phyloP scores from a whole-genome alignment of 2,888 invertebrate genomes.

The Lithodes maja region DNA sequence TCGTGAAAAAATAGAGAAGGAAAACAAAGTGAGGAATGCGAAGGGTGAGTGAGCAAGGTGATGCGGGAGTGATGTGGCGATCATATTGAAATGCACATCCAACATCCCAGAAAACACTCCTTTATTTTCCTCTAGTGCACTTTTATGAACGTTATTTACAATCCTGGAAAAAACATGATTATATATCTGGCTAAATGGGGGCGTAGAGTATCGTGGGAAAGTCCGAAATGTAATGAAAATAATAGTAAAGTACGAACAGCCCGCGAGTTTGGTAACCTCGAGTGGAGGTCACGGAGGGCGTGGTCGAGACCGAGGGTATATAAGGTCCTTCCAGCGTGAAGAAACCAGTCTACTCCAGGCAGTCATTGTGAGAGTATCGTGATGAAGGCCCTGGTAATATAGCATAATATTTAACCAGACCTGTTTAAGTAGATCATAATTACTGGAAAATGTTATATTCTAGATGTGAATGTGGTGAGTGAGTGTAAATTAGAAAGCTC shows the following conservation, averaged over 20 bases:
- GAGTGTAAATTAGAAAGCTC: background rate
- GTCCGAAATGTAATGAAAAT: background rate
- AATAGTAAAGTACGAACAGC: background rate
- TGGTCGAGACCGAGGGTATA: constrained; percentile 41
- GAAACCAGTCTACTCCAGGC: constrained; percentile 42
- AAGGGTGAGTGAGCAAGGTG: background rate
- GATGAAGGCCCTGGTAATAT: constrained; percentile 50
- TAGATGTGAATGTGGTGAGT: background rate
- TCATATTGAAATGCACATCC: background rate
- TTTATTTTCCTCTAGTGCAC: too few species aligned
- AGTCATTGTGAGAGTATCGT: constrained; percentile 36
- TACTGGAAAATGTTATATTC: too few species aligned
- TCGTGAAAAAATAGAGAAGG: background rate
- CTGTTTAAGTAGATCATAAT: background rate
- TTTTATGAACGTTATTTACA: too few species aligned
- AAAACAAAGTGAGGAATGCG: background rate
- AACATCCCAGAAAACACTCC: too few species aligned
- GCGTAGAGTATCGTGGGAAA: background rate
- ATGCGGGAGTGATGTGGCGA: background rate
- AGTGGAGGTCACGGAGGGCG: constrained; percentile 49
- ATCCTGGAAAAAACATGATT: background rate
- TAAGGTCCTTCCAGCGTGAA: constrained; percentile 32
- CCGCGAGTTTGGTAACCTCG: constrained; percentile 47
- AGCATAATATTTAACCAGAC: background rate
- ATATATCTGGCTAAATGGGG: background rate